Conservation (phyloP, 2,888 invertebrate species). For the Folsomia candida region DNA sequence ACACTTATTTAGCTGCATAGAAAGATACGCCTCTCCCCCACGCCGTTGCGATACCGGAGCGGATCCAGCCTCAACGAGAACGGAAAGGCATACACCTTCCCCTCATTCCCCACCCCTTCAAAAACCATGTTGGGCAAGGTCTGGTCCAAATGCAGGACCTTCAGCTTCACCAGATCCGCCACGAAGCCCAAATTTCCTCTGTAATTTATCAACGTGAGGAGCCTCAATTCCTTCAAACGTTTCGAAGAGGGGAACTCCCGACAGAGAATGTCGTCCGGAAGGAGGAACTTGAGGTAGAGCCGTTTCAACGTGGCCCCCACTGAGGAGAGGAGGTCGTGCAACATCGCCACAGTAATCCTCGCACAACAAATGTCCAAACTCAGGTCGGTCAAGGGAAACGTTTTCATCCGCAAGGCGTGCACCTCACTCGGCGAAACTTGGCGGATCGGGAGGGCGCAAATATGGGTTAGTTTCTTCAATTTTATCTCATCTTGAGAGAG, state of each 20-base stretch:
- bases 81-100: not conserved
- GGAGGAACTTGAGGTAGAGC: not conserved
- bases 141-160: not conserved
- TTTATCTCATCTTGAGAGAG: not conserved
- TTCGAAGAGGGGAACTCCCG: not conserved
- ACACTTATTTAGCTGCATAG: not conserved
- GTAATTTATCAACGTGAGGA: not conserved
- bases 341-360: not conserved
- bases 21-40: not conserved
- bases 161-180: not conserved
- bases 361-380: not conserved
- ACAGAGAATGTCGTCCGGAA: not conserved
- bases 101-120: not conserved
- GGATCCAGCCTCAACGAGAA: not conserved
- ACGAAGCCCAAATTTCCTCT: not conserved
- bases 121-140: not conserved
- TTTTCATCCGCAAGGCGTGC: not conserved
- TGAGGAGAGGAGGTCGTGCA: not conserved
- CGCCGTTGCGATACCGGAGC: not conserved
- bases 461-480: not conserved
- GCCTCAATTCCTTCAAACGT: not conserved
- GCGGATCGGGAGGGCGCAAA: not conserved
- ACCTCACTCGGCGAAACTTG: not conserved
- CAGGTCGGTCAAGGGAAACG: not conserved
- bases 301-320: not conserved